Evolutionary conservation across 2,888 invertebrate species (phyloP).

Genomic region (Cerastis leucographa): DNA sequence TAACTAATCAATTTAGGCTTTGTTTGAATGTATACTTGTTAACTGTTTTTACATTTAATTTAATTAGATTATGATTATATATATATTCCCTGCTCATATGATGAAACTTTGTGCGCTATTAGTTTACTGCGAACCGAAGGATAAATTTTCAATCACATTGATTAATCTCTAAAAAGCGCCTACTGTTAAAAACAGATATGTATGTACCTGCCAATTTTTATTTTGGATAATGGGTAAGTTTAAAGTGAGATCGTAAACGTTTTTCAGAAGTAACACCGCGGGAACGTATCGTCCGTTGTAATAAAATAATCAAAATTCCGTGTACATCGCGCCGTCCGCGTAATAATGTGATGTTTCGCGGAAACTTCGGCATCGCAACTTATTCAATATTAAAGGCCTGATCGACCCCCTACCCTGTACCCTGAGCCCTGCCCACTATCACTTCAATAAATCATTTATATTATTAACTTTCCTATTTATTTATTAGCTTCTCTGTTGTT

Average conservation of each 20-base stretch:
- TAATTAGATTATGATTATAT: background rate
- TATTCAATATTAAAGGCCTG: conserved; percentile 87
- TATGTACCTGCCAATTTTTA: background rate
- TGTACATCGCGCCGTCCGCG: conserved; percentile 79
- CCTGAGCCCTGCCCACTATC: conserved; percentile 69
- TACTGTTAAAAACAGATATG: background rate
- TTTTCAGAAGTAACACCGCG: conserved; percentile 16
- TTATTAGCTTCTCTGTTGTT: conserved; percentile 61
- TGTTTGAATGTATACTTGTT: background rate
- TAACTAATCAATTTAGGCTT: background rate
- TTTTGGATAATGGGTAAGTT: background rate
- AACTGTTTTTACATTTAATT: background rate
- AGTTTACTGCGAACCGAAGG: background rate
- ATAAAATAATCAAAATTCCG: conserved; percentile 87
- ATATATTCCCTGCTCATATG: background rate
- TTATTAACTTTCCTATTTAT: conserved; percentile 67
- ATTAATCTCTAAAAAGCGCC: background rate
- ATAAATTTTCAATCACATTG: background rate
- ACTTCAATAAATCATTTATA: conserved; percentile 75
- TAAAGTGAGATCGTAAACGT: background rate
- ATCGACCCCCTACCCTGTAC: conserved; percentile 62
- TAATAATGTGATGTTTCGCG: conserved; percentile 89
- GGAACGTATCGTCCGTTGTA: conserved; percentile 63
- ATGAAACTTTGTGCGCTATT: background rate
- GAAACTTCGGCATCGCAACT: conserved; percentile 87